Base-by-base conservation (phyloP, 1,140 invertebrate species). In the Leguminivora glycinivorella region DNA sequence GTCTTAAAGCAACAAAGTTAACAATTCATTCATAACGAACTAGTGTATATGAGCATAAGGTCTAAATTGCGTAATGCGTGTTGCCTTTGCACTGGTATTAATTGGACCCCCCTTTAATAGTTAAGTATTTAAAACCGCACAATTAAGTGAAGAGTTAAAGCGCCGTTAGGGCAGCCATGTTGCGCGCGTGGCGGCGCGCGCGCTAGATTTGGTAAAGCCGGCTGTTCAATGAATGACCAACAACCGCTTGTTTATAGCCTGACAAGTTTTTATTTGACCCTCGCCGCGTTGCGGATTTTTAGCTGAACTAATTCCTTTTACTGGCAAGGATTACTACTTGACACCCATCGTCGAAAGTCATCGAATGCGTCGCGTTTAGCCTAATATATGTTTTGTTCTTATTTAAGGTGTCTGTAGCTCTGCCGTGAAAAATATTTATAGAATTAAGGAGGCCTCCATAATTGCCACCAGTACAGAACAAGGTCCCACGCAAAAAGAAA, bases 91-190 rank as follows among this genome's bases (percentile, higher is more conserved):
- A 5, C 7, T 52, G 40, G 40, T 43, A 43, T n/a, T 43, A 43
- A 4, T 52, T 52, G 7, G n/a, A 52, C 47, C 47, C 47, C 17
- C 19, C 40, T 52, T 3, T 19, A 22, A 52, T 52, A 22, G 47
- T 52, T 52, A 52, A 52, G 47, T 52, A 52, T 22, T 52, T 52
- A 52, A 52, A 52, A 52, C 47, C 47, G 47, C 47, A 52, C 47
- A 52, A 52, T 52, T 52, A 52, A 52, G 9, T 52, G 47, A 52
- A 52, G 47, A 52, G 47, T 52, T 52, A 52, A 52, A 52, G 47
- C 47, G 47, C 47, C 47, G 22, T 52, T 52, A 52, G 47, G 6
- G 47, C 47, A 19, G 47, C 47, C 47, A 52, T 52, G 47, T 52
- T 52, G 19, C 6, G 19, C 47, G 47, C 47, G 47, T 52, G 47